phyloP scores from a whole-genome alignment of 2,113 vertebrate species.

The Helogale parvula region DNA sequence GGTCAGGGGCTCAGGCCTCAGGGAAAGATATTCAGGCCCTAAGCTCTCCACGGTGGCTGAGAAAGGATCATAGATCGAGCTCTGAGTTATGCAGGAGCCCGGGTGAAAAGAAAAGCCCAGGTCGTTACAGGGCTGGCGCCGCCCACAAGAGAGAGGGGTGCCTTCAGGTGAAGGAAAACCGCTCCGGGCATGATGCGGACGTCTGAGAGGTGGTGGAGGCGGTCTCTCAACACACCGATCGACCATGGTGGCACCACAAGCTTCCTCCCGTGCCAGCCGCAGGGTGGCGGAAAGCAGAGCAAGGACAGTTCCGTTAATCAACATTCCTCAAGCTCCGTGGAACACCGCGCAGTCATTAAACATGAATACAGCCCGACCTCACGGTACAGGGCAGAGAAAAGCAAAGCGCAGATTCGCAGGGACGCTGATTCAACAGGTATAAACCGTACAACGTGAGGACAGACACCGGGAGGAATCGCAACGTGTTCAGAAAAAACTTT shows the following conservation, averaged over 20 bases:
- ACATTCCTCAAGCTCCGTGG: not conserved
- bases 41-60: not conserved
- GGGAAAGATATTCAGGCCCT: not conserved
- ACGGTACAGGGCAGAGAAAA: not conserved
- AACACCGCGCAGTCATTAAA: not conserved
- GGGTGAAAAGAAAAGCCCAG: not conserved
- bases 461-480: not conserved
- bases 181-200: not conserved
- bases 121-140: not conserved
- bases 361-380: not conserved
- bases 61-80: not conserved
- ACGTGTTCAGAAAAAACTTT: not conserved
- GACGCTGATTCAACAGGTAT: rapidly evolving
- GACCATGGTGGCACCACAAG: not conserved
- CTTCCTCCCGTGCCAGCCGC: not conserved
- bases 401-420: not conserved
- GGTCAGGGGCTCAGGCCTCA: not conserved
- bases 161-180: not conserved
- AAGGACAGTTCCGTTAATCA: not conserved
- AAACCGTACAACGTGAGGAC: rapidly evolving
- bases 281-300: not conserved
- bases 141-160: not conserved
- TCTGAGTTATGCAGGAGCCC: not conserved
- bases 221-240: not conserved
- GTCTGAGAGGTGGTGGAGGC: too few relatives aligned